phyloP scores from a whole-genome alignment of 2,113 vertebrate species.

The Corydoras maculifer region DNA sequence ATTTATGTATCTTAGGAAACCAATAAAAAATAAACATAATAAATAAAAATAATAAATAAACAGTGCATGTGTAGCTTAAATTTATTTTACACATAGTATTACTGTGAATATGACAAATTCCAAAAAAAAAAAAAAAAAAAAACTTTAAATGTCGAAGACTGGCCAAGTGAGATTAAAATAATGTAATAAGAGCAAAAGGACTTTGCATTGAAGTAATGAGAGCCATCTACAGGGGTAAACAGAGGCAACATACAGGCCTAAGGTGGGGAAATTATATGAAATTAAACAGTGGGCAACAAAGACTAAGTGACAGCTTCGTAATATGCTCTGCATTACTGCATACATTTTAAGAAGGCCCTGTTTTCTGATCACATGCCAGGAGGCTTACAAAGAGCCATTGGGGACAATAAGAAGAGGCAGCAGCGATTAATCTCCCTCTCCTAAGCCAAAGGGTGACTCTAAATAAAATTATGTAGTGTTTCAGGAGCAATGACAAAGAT shows the following conservation, averaged over 20 bases:
- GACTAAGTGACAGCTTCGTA: constrained; percentile 15
- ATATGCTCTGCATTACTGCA: constrained; percentile 4
- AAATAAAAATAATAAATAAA: no score
- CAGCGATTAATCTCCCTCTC: constrained; percentile 43
- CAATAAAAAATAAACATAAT: no score
- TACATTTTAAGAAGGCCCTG: constrained; percentile 17
- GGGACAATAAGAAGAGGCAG: constrained; percentile 40
- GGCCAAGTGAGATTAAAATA: no score
- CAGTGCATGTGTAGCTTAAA: no score
- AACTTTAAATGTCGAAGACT: no score
- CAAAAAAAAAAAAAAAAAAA: no score
- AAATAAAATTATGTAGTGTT: constrained; percentile 41
- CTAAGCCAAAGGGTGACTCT: constrained; percentile 31
- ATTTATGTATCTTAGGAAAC: no score
- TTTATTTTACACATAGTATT: no score
- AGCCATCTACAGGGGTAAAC: constrained; percentile 43
- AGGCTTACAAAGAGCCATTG: constrained; percentile 31
- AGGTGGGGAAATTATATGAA: constrained; percentile 22
- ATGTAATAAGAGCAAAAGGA: constrained; percentile 3
- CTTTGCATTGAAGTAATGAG: constrained; percentile 65
- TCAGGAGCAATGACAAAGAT: constrained; percentile 35
- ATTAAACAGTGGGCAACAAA: constrained; percentile 18
- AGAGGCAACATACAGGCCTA: constrained; percentile 2
- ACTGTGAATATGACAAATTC: no score
- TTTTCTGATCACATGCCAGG: constrained; percentile 19